Percentiles rank a stretch among this genome's conserved stretches.
phyloP scores from a whole-genome alignment of 2,113 vertebrate species.

The Tragelaphus strepsiceros region DNA sequence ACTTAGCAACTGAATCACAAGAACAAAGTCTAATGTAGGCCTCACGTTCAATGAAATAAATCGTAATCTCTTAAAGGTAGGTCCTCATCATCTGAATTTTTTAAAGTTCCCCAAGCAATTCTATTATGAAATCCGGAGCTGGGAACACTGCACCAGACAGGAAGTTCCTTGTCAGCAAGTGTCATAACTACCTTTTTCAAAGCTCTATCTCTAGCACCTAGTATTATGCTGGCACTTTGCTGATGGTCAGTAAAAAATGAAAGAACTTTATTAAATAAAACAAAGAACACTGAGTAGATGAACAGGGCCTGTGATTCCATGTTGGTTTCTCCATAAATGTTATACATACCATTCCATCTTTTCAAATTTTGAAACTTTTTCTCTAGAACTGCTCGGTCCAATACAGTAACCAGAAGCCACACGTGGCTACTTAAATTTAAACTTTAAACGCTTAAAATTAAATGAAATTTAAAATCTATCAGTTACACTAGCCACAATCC shows the following conservation, averaged over 20 bases:
- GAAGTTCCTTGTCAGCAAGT: background rate
- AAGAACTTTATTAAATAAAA: background rate
- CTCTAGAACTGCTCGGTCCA: background rate
- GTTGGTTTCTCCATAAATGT: background rate
- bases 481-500: background rate
- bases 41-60: background rate
- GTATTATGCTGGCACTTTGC: background rate
- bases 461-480: background rate
- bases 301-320: background rate
- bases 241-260: background rate
- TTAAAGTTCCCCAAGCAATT: background rate
- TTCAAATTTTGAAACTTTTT: background rate
- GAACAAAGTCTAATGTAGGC: background rate
- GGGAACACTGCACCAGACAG: background rate
- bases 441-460: background rate
- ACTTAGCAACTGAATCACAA: background rate
- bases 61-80: background rate
- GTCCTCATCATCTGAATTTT: background rate
- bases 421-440: background rate
- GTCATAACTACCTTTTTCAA: background rate
- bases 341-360: background rate
- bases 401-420: background rate
- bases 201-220: background rate
- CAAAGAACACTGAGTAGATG: background rate
- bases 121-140: background rate